Conservation (phyloP, 2,113 vertebrate species). For the Burhinus bistriatus region DNA sequence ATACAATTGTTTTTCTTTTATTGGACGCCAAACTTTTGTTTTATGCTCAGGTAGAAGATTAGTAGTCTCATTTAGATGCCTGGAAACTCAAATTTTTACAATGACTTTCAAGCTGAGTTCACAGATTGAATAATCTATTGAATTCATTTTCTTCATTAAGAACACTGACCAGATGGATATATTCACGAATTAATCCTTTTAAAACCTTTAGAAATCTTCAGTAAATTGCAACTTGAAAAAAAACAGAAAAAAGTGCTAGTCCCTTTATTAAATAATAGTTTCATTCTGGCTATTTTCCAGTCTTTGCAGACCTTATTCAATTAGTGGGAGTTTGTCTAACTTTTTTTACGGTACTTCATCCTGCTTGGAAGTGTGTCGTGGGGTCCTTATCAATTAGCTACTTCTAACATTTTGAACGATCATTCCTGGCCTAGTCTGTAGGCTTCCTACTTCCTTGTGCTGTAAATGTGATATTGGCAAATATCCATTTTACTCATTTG, state of each 20-base stretch:
- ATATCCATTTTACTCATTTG: background rate
- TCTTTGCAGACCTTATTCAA: background rate
- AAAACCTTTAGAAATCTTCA: background rate
- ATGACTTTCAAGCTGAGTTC: background rate
- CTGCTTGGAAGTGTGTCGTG: background rate
- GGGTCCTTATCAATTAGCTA: background rate
- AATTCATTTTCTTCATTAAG: background rate
- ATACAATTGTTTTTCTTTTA: background rate
- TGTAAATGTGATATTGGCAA: conserved; percentile 30
- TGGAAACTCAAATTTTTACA: background rate
- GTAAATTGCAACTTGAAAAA: background rate
- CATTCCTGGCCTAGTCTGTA: background rate
- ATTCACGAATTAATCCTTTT: background rate
- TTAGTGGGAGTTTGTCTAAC: background rate
- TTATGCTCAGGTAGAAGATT: background rate
- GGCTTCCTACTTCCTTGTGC: background rate
- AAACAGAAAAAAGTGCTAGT: background rate
- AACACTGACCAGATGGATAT: background rate
- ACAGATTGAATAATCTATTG: background rate
- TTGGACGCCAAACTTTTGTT: background rate
- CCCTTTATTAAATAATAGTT: background rate
- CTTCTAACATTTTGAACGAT: background rate
- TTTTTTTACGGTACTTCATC: background rate
- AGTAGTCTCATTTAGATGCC: background rate
- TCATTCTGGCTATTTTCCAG: background rate